Evolutionary conservation across 35 echinoderm and acorn worm species (phyloP), one percentile per base, ranked within the genome.

Genomic region (Ophioderma brevispina): DNA sequence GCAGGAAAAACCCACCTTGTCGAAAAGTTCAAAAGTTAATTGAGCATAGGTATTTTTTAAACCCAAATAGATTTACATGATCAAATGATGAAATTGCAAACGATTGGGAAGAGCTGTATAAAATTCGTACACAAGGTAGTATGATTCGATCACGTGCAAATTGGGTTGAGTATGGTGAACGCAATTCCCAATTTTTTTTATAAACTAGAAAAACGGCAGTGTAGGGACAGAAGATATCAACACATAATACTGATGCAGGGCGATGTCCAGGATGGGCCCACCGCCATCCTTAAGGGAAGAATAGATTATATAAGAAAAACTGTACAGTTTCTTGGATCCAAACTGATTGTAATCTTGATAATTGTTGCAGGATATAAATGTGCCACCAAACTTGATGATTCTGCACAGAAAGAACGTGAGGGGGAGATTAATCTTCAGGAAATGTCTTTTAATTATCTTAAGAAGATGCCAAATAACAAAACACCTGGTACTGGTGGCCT

Each of bases 401-500:
- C 39, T 13, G 59, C 59, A 2, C 28, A 18, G n/a, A 70, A 25
- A 2, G 59, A 13, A 13, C 81, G 87, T 89, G 87, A 89, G 52
- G 87, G 78, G 35, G 52, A 23, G 31, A 39, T 89, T 25, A 41
- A 25, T 33, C 36, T 39, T 31, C 21, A 38, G 23, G 85, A 87
- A 38, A n/a, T n/a, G n/a, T 87, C 63, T 77, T 13, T 37, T 8
- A 76, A 35, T 76, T 79, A 79, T 35, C 21, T 90, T 13, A 82
- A 84, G 70, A 56, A 50, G 33, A 90, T 90, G 55, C 50, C 31
- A 40, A 87, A 87, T 39, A 87, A 87, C 40, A 87, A 87, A 38
- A 85, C 87, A 6, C 85, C 92, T 52, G 92, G 91, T 33, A 82
- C 86, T 10, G 92, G 85, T 79, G 80, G 92, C 8, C 32, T 94